Evolutionary conservation across 2,113 vertebrate genomes (phyloP), one percentile per base, ranked within the genome.

Genomic region (Xiphophorus hellerii): DNA sequence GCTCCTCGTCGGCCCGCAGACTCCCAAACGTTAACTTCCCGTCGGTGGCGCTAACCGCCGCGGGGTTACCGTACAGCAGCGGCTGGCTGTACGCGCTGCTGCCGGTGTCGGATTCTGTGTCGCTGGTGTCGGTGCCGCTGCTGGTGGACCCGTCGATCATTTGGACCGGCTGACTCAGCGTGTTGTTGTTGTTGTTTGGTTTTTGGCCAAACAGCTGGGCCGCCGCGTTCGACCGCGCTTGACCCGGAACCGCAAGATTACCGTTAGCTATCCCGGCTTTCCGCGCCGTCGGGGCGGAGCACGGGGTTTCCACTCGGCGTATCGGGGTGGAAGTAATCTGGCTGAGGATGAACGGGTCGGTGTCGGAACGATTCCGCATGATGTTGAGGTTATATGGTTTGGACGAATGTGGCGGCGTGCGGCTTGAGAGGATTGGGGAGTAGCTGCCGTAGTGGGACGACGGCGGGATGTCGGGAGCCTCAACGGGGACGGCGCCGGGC

Each of bases 301-400:
- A 83, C 0, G 92, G 92, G 0, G 44, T 72, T 3, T 2, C 85
- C 35, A 0, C 31, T 83, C 25, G 90, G 67, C 70, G 90, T 74
- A 86, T 69, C 0, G 95, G 94, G 0, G 94, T 93, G 29, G 95
- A 94, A 0, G 94, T 90, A 7, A 95, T 66, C 83, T 96, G 96
- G 88, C 97, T 98, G 20, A 98, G 95, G 74, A 98, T 95, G 80
- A 97, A 96, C 0, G 96, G 96, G 62, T 97, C 94, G 0, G 97
- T 97, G 30, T 96, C 96, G 0, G 97, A 97, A 64, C 95, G 96
- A 77, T 97, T 97, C 4, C 91, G 90, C 35, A 84, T 84, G 80
- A 90, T 89, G 84, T 90, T 88, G 20, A 54, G 51, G 72, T 93
- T 88, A 0, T 87, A 86, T 0, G 92, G 88, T 76, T 91, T 95